These are phyloP conservation scores for Pristis pectinata DNA, from an alignment of 2,797 vertebrate genomes.

Conservation along the genomic window DNA sequence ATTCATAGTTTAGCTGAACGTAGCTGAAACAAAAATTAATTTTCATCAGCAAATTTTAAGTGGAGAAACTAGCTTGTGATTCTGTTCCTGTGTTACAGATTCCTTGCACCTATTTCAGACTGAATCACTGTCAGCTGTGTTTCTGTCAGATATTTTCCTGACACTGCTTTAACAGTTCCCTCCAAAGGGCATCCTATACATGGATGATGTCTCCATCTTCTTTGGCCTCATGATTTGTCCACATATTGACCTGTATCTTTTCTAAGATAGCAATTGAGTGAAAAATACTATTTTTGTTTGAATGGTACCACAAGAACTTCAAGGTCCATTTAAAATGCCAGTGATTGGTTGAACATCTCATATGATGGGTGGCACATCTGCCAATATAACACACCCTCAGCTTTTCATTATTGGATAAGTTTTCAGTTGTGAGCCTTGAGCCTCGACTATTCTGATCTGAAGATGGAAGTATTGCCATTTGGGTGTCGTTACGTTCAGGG, in stretches of 20 bases:
- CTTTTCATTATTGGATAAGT: not conserved
- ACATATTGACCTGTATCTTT: not conserved
- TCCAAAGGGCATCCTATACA: not conserved
- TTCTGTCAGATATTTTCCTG: not conserved
- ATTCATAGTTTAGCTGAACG: not conserved
- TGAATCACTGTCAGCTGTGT: not conserved
- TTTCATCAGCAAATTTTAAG: not conserved
- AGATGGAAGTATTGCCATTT: not conserved
- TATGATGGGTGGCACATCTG: not conserved
- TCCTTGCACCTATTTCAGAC: not conserved
- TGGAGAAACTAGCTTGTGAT: not conserved
- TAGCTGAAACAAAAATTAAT: not conserved
- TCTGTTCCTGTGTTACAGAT: not conserved
- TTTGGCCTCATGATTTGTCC: too few species aligned
- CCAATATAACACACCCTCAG: not conserved
- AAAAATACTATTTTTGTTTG: not conserved
- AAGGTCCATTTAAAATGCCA: not conserved
- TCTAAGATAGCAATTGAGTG: not conserved
- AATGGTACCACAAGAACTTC: not conserved
- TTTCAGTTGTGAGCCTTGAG: not conserved
- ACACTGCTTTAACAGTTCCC: not conserved
- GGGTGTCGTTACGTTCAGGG: not conserved
- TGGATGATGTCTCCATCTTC: too few species aligned
- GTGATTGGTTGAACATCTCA: too few species aligned
- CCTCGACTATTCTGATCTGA: not conserved